Conservation (phyloP, 2,113 vertebrate species). For the Xyliphius kryptos region DNA sequence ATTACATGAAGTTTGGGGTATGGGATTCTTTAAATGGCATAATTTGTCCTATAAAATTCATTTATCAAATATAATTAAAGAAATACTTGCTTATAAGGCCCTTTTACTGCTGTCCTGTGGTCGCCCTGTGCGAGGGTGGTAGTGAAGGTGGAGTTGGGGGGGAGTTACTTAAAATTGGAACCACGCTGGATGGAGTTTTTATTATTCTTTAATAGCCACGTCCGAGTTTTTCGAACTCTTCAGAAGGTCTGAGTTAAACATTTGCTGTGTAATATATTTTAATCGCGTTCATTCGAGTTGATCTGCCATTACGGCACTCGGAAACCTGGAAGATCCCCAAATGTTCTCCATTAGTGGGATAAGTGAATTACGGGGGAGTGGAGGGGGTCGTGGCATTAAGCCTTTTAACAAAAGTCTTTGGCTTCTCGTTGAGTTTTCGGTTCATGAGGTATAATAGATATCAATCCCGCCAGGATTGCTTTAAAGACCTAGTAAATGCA, state of each 20-base stretch:
- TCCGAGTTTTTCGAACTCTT: not conserved
- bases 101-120: no score
- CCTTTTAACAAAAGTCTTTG: conserved; percentile 14
- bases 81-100: no score
- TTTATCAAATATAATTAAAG: no score
- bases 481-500: not conserved
- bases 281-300: conserved; percentile 1
- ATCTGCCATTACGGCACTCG: conserved; percentile 1
- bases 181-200: not conserved
- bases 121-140: no score
- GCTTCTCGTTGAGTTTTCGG: not conserved
- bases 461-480: not conserved
- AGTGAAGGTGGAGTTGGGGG: not conserved
- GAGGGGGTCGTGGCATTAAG: conserved; percentile 5
- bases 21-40: no score
- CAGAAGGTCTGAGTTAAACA: conserved; percentile 15
- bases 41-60: no score
- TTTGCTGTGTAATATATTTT: conserved; percentile 10
- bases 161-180: not conserved
- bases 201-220: not conserved
- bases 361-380: conserved; percentile 16
- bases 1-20: no score
- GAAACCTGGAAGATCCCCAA: conserved; percentile 19
- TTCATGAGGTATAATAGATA: conserved; percentile 11
- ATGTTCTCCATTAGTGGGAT: conserved; percentile 15